Conservation (phyloP, 2,888 invertebrate genomes). For the Didymodactylos carnosus region DNA sequence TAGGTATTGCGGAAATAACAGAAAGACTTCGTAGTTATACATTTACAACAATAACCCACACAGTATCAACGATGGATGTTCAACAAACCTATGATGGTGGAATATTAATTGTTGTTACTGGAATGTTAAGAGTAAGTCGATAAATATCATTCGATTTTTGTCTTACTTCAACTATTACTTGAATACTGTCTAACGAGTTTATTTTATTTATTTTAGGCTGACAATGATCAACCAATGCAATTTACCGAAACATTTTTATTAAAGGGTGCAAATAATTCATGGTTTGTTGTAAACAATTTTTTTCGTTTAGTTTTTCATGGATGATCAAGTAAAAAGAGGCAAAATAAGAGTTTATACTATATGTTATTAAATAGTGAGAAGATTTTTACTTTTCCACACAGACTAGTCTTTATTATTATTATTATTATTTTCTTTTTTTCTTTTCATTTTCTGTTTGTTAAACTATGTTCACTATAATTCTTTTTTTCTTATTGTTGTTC, state of each 20-base stretch:
- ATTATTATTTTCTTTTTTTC: no score
- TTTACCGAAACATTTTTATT: conserved; percentile 12
- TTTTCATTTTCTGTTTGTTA: no score
- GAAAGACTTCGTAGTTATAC: not conserved
- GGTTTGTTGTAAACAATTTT: conserved; percentile 12
- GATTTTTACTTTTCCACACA: no score
- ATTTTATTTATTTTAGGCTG: conserved; percentile 7
- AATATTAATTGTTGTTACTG: conserved; percentile 11
- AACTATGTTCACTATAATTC: no score
- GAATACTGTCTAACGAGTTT: not conserved
- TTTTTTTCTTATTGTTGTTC: no score
- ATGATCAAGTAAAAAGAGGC: not conserved
- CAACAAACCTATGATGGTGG: conserved; percentile 10
- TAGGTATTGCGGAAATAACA: not conserved
- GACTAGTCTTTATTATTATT: no score
- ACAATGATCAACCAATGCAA: conserved; percentile 13
- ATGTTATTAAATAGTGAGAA: no score
- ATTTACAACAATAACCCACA: conserved; percentile 12
- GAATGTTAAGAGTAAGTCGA: not conserved
- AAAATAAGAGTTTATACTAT: no score
- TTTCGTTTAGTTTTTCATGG: conserved; percentile 11
- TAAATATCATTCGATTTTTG: not conserved
- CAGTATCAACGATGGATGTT: conserved; percentile 7
- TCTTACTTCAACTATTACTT: not conserved
- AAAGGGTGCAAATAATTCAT: not conserved